Evolutionary conservation across 2,888 invertebrate genomes (phyloP).

Genomic region (Chloroclysta siterata): DNA sequence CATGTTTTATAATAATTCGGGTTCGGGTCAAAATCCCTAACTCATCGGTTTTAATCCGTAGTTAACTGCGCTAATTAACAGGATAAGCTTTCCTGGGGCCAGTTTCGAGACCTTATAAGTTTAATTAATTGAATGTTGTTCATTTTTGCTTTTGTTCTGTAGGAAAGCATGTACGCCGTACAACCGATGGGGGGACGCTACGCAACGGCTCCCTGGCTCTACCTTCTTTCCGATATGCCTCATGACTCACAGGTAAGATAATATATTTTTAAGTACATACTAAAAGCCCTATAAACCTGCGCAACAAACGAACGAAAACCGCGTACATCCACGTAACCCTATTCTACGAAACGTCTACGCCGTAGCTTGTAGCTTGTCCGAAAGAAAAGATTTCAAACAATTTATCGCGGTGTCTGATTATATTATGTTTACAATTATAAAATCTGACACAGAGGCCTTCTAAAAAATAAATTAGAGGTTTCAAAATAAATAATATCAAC

Average conservation of each 20-base stretch:
- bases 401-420: too few species aligned
- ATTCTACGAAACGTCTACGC: constrained; percentile 30
- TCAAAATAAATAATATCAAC: constrained; percentile 19
- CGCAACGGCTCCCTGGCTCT: constrained; percentile 71
- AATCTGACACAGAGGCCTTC: neutral
- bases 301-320: neutral
- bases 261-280: neutral
- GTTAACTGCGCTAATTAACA: constrained; percentile 38
- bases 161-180: constrained; percentile 76
- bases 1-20: constrained; percentile 26
- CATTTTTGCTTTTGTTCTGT: constrained; percentile 32
- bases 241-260: constrained; percentile 71
- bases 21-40: constrained; percentile 12
- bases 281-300: neutral
- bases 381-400: constrained; percentile 3
- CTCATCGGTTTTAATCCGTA: constrained; percentile 35
- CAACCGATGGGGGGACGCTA: constrained; percentile 83
- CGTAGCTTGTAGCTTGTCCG: neutral
- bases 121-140: constrained; percentile 27
- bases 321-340: constrained; percentile 18
- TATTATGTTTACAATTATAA: too few species aligned
- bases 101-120: constrained; percentile 24
- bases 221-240: constrained; percentile 71
- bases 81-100: constrained; percentile 26
- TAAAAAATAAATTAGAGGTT: constrained; percentile 5